Conservation (phyloP, 2,797 vertebrate genomes). For the Remorina albescens region DNA sequence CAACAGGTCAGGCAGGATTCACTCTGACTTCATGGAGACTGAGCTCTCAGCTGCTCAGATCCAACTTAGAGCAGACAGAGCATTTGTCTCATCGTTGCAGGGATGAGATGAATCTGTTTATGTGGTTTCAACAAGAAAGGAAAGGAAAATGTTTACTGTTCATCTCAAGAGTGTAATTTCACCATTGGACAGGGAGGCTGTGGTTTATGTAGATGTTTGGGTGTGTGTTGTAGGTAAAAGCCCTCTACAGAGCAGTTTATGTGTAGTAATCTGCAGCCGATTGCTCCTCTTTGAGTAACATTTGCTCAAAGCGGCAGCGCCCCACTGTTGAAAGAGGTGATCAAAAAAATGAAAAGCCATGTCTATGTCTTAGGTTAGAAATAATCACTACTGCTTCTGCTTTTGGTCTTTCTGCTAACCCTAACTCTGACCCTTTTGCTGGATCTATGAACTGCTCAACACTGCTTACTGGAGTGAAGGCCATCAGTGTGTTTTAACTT, state of each 20-base stretch:
- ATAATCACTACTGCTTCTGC: background rate
- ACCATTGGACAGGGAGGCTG: background rate
- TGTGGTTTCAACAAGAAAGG: background rate
- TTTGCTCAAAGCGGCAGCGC: background rate
- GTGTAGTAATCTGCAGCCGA: background rate
- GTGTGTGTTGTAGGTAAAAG: too few relatives aligned
- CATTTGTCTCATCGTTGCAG: background rate
- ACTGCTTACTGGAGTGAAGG: too few relatives aligned
- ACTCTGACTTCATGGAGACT: background rate
- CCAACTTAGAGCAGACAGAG: background rate
- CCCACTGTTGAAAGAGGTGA: background rate
- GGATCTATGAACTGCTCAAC: background rate
- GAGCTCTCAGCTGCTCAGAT: background rate
- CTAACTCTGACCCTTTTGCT: too few relatives aligned
- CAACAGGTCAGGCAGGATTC: background rate
- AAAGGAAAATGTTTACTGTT: too few relatives aligned
- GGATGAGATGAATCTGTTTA: background rate
- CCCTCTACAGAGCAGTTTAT: background rate
- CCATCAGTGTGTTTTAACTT: background rate
- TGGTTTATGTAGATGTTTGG: background rate
- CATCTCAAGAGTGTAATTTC: background rate
- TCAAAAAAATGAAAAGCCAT: background rate
- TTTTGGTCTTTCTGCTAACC: background rate
- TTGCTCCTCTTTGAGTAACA: background rate
- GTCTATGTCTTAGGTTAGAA: background rate